phyloP scores from a whole-genome alignment of 2,797 vertebrate species.

The Sylvilagus floridanus region DNA sequence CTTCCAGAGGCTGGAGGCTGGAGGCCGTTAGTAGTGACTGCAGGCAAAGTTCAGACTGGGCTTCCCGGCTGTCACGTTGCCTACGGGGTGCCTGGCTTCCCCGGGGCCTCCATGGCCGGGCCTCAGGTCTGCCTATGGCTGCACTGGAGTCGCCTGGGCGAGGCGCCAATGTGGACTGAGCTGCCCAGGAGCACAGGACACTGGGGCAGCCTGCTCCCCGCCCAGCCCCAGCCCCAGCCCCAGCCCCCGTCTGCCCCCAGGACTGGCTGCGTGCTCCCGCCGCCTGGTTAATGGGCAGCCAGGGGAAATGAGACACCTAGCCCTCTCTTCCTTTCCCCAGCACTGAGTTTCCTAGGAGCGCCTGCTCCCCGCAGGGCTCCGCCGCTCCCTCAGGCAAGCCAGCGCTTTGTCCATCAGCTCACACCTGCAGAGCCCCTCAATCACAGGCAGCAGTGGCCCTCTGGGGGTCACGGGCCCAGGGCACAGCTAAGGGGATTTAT shows the following conservation, averaged over 20 bases:
- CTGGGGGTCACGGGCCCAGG: constrained; percentile 45
- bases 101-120: accelerated
- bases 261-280: constrained; percentile 28
- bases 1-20: not conserved
- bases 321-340: constrained; percentile 56
- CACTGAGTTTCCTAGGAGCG: not conserved
- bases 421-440: constrained; percentile 57
- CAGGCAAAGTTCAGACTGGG: no score
- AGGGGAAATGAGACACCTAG: constrained; percentile 80
- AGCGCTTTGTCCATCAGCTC: not conserved
- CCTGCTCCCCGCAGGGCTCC: constrained; percentile 56
- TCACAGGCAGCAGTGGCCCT: constrained; percentile 56
- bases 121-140: not conserved
- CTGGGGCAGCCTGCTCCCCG: not conserved
- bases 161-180: not conserved
- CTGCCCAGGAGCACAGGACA: not conserved
- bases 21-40: accelerated
- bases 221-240: no score
- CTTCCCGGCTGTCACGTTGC: accelerated
- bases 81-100: not conserved
- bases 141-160: not conserved
- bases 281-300: constrained; percentile 60
- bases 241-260: not conserved
- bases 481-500: constrained; percentile 13
- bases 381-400: not conserved